A percentile compares a stretch with the other conserved stretches of the same genome.
Conservation (phyloP, 2,113 vertebrate species). For the Heptranchias perlo region DNA sequence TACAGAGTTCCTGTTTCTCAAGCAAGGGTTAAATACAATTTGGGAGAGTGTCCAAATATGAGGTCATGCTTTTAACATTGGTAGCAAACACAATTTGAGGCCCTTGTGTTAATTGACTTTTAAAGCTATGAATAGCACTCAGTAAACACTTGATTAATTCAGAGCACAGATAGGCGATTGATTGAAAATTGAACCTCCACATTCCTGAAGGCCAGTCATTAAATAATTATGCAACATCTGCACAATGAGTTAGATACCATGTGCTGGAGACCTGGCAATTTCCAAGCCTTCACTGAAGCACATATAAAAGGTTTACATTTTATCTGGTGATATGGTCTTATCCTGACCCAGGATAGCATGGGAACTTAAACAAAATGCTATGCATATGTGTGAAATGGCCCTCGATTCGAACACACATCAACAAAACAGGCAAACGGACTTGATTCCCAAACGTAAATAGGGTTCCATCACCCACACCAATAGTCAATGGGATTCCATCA, state of each 20-base stretch:
- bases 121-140: constrained; percentile 21
- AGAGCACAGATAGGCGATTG: constrained; percentile 21
- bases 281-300: background rate
- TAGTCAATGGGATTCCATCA: background rate
- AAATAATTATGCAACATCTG: constrained; percentile 34
- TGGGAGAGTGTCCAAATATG: constrained; percentile 13
- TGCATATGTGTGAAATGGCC: background rate
- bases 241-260: constrained; percentile 10
- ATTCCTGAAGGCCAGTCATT: constrained; percentile 25
- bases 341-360: background rate
- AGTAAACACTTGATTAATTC: constrained; percentile 38
- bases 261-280: background rate
- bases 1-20: constrained; percentile 26
- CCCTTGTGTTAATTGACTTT: constrained; percentile 35
- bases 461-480: background rate
- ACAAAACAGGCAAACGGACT: background rate
- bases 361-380: background rate
- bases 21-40: constrained; percentile 23
- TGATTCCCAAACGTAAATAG: background rate
- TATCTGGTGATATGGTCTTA: background rate
- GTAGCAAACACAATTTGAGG: constrained; percentile 12
- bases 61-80: constrained; percentile 36
- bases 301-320: background rate
- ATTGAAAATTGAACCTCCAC: constrained; percentile 18
- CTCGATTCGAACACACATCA: background rate